Evolutionary conservation across 2,888 invertebrate genomes (phyloP).

Genomic region (Phengaris alcon): DNA sequence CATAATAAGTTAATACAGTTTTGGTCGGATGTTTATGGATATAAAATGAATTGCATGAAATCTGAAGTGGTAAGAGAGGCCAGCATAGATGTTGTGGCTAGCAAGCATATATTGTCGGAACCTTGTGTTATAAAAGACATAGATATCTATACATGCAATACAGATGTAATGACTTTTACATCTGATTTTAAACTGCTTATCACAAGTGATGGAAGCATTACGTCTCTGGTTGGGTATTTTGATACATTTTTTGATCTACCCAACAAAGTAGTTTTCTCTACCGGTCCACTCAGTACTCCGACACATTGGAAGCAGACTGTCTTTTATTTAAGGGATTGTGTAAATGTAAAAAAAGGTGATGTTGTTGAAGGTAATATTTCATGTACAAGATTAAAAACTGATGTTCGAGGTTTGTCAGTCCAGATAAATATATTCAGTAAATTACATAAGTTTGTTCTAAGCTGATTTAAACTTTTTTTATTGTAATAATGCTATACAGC

Average conservation of each 20-base stretch:
- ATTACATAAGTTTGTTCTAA: slow-evolving; percentile 81
- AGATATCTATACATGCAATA: slow-evolving; percentile 86
- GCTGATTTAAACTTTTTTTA: slow-evolving; percentile 56
- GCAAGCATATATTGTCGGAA: slow-evolving; percentile 82
- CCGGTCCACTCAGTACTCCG: slow-evolving; percentile 84
- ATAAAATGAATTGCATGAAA: slow-evolving; percentile 95
- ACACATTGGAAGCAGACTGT: slow-evolving; percentile 98
- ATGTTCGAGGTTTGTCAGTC: slow-evolving; percentile 86
- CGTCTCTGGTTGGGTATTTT: slow-evolving; percentile 94
- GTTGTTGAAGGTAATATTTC: slow-evolving; percentile 82
- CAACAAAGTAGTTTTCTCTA: slow-evolving; percentile 84
- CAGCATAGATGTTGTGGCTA: slow-evolving; percentile 71
- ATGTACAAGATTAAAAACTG: slow-evolving; percentile 85
- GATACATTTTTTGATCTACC: slow-evolving; percentile 90
- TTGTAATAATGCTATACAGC: background rate
- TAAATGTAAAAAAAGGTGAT: slow-evolving; percentile 84
- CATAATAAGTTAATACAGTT: slow-evolving; percentile 87
- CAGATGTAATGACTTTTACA: slow-evolving; percentile 85
- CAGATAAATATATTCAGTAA: slow-evolving; percentile 82
- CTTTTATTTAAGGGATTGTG: slow-evolving; percentile 88
- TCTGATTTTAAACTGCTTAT: slow-evolving; percentile 84
- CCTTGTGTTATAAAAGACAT: slow-evolving; percentile 83
- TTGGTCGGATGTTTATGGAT: slow-evolving; percentile 97
- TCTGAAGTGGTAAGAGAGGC: slow-evolving; percentile 89
- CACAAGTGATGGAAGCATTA: slow-evolving; percentile 82